Percentiles rank a stretch among this genome's conserved stretches.
phyloP scores from a whole-genome alignment of 2,888 invertebrate genomes.

The Drosophila sordidula region DNA sequence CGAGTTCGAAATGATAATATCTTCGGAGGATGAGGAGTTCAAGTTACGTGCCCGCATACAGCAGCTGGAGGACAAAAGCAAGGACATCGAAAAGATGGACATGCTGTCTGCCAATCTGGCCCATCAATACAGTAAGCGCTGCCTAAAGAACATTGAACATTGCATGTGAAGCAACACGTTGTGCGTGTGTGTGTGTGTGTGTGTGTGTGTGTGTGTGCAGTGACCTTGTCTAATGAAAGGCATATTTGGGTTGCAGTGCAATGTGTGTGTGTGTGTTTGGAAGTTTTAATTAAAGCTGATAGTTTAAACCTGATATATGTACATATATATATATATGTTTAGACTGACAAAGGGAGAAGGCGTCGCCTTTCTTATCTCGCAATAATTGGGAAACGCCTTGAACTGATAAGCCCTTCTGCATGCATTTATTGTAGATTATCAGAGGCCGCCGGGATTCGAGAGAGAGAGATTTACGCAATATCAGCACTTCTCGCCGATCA shows the following conservation, averaged over 20 bases:
- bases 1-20: constrained; percentile 84
- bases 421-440: constrained; percentile 46
- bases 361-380: constrained; percentile 2
- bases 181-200: constrained; percentile 2
- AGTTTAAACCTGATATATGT: not conserved
- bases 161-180: constrained; percentile 35
- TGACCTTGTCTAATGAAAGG: constrained; percentile 22
- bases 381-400: not conserved
- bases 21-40: constrained; percentile 84
- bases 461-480: constrained; percentile 16
- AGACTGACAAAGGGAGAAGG: not conserved
- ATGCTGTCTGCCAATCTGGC: constrained; percentile 80
- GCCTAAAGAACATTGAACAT: not conserved
- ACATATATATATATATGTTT: not conserved
- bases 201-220: constrained; percentile 3
- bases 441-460: constrained; percentile 22
- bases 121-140: constrained; percentile 77
- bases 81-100: constrained; percentile 84
- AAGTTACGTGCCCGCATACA: constrained; percentile 82
- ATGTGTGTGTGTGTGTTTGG: not conserved
- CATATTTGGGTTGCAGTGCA: not conserved
- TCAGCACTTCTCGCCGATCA: constrained; percentile 47
- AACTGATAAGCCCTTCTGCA: constrained; percentile 11
- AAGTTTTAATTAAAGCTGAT: not conserved
- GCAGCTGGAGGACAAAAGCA: constrained; percentile 84